These are phyloP conservation scores for Brachionus manjavacas DNA, from an alignment of 1,140 invertebrate genomes.

Conservation along the genomic window DNA sequence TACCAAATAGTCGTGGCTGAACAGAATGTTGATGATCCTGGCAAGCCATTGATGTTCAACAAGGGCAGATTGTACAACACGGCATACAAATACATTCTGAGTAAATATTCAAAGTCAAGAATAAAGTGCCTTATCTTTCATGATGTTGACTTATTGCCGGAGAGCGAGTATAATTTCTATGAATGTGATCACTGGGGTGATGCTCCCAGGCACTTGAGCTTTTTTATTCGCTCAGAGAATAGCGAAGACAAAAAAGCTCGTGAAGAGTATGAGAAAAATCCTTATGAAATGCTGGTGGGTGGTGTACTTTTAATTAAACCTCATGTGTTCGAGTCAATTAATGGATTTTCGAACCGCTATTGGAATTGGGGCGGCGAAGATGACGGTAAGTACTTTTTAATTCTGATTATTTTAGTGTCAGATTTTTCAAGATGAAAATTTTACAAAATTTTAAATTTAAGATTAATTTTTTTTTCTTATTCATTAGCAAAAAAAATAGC, in stretches of 20 bases:
- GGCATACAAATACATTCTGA: slow-evolving; percentile 75
- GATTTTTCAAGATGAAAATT: no score
- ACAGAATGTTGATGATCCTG: not conserved
- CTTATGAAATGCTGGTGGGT: slow-evolving; percentile 79
- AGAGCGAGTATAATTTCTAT: slow-evolving; percentile 14
- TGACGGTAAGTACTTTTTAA: slow-evolving; percentile 44
- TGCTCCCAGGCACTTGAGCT: not conserved
- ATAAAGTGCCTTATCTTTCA: slow-evolving; percentile 88
- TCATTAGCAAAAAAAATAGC: no score
- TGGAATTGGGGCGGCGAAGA: slow-evolving; percentile 69
- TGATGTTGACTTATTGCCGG: slow-evolving; percentile 53
- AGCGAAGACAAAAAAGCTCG: not conserved
- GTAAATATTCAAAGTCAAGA: slow-evolving; percentile 48
- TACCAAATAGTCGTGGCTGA: slow-evolving; percentile 24
- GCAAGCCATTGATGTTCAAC: slow-evolving; percentile 66
- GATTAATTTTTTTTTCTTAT: no score
- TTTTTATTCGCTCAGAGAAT: slow-evolving; percentile 12
- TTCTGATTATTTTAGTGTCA: no score
- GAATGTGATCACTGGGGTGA: slow-evolving; percentile 18
- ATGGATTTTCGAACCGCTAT: slow-evolving; percentile 85
- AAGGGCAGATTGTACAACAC: slow-evolving; percentile 88
- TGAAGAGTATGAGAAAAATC: slow-evolving; percentile 59
- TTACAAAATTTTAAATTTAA: no score
- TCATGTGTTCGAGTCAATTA: slow-evolving; percentile 68
- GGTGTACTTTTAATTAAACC: slow-evolving; percentile 63